These are phyloP conservation scores for Plecturocebus donacophilus DNA, from an alignment of 2,113 vertebrate species.

Conservation along the genomic window DNA sequence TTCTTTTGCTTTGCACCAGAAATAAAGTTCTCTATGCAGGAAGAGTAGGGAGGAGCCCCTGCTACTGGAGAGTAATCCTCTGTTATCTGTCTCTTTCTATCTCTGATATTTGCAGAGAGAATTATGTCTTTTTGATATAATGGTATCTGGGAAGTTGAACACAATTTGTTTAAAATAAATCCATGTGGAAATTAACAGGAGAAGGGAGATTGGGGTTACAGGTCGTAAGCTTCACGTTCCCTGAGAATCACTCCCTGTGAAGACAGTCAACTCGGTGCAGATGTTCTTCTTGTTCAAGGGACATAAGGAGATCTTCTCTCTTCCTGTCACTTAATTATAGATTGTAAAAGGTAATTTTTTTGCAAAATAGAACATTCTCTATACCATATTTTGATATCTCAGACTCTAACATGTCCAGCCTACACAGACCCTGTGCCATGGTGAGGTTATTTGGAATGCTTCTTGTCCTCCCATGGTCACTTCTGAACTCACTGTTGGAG, in stretches of 20 bases:
- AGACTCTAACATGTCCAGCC: neutral
- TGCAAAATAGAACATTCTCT: neutral
- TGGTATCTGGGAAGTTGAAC: neutral
- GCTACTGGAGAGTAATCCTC: neutral
- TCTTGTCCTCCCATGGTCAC: neutral
- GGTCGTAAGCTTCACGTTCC: fast-evolving
- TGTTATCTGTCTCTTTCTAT: neutral
- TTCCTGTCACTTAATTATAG: neutral
- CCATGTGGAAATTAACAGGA: neutral
- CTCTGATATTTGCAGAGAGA: neutral
- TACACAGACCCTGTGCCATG: neutral
- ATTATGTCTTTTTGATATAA: neutral
- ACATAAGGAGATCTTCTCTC: neutral
- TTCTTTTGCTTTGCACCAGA: neutral
- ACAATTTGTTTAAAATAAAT: neutral
- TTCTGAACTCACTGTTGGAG: neutral
- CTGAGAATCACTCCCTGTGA: neutral
- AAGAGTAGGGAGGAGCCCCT: neutral
- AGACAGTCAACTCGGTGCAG: neutral
- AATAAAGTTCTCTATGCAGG: neutral
- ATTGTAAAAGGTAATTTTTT: neutral
- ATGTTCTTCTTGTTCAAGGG: neutral
- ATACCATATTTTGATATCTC: neutral
- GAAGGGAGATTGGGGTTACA: neutral
- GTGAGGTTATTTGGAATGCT: neutral